Evolutionary conservation across 2,888 invertebrate genomes (phyloP).

Genomic region (Steinernema carpocapsae): DNA sequence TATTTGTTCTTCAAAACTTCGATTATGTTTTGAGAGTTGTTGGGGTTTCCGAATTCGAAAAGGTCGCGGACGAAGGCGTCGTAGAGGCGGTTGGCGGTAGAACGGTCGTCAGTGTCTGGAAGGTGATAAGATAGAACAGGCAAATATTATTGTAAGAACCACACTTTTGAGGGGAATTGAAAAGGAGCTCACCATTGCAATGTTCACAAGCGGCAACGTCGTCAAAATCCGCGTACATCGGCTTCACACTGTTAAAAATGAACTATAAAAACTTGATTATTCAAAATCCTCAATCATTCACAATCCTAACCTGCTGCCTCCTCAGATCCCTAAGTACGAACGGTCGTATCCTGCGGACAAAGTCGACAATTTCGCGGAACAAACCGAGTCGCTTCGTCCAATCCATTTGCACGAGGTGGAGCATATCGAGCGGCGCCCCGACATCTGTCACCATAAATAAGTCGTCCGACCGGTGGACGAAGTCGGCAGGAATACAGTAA

Average conservation of each 20-base stretch:
- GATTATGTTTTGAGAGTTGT: background rate
- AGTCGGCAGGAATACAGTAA: slow-evolving; percentile 35
- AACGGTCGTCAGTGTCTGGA: background rate
- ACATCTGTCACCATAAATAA: slow-evolving; percentile 24
- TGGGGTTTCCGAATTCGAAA: slow-evolving; percentile 9
- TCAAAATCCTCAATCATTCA: background rate
- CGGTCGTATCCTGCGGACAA: slow-evolving; percentile 18
- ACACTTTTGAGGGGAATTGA: too few species aligned
- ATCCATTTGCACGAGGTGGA: slow-evolving; percentile 28
- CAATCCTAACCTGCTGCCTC: slow-evolving; percentile 27
- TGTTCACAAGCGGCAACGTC: slow-evolving; percentile 9
- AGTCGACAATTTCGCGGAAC: slow-evolving; percentile 33
- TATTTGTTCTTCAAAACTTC: slow-evolving; percentile 11
- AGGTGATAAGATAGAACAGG: background rate
- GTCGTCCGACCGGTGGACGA: background rate
- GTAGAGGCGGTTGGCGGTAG: slow-evolving; percentile 3
- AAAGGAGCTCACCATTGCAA: background rate
- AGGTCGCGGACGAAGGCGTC: slow-evolving; percentile 24
- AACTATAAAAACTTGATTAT: slow-evolving; percentile 5
- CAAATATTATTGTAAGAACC: background rate
- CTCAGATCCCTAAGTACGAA: slow-evolving; percentile 25
- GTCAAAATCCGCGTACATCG: slow-evolving; percentile 38
- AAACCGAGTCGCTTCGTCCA: slow-evolving; percentile 30
- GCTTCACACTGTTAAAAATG: slow-evolving; percentile 18
- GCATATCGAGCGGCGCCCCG: slow-evolving; percentile 31